Percentiles rank a stretch among this genome's conserved stretches.
These are phyloP conservation scores for Xestia rhomboidea DNA, from an alignment of 2,888 invertebrate species.

Conservation along the genomic window DNA sequence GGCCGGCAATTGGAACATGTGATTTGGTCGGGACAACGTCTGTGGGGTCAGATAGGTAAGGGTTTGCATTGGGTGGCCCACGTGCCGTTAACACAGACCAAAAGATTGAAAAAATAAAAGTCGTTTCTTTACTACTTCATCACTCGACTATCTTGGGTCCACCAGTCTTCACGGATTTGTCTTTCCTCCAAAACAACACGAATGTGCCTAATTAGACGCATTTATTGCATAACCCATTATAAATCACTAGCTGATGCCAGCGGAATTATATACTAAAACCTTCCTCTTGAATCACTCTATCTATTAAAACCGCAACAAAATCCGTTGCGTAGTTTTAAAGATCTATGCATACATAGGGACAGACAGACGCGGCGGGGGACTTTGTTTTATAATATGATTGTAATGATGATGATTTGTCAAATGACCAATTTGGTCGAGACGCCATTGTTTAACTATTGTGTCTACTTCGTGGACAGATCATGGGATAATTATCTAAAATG, in stretches of 20 bases:
- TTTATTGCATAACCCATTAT: neutral
- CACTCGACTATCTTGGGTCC: neutral
- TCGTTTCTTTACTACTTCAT: neutral
- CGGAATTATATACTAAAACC: too few relatives aligned
- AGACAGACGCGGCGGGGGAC: too few relatives aligned
- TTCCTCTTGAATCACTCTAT: too few relatives aligned
- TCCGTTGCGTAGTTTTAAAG: too few relatives aligned
- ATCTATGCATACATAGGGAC: too few relatives aligned
- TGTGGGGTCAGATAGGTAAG: neutral
- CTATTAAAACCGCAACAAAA: too few relatives aligned
- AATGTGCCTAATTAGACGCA: neutral
- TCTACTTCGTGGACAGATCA: too few relatives aligned
- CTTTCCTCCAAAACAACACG: neutral
- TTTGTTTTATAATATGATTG: too few relatives aligned
- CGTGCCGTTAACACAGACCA: neutral
- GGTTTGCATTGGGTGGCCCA: neutral
- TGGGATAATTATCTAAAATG: neutral
- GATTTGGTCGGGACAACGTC: neutral
- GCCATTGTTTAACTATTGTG: too few relatives aligned
- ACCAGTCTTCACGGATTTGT: neutral
- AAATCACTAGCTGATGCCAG: too few relatives aligned
- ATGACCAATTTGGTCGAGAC: too few relatives aligned
- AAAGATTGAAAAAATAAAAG: neutral
- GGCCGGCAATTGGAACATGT: neutral
- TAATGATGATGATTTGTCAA: too few relatives aligned